Percentiles rank a stretch among this genome's conserved stretches.
Evolutionary conservation across 2,797 vertebrate species (phyloP).

Genomic region (Acanthiza pusilla): DNA sequence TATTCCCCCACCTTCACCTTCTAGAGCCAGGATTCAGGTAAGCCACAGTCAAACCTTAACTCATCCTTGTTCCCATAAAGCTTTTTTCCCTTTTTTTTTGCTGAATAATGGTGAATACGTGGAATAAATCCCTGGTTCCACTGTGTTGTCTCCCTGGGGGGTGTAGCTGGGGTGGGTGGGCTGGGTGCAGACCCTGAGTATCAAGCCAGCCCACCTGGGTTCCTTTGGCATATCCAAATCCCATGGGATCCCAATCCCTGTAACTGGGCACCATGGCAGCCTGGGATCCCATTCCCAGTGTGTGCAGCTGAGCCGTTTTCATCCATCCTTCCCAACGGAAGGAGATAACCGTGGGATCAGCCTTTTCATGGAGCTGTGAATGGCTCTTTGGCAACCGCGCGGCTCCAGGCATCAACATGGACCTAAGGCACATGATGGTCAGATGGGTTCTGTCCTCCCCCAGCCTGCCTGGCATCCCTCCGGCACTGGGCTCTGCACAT

Average conservation of each 20-base stretch:
- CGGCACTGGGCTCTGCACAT: rapidly evolving
- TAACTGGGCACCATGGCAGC: background rate
- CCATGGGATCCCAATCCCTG: background rate
- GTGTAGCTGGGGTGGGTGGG: background rate
- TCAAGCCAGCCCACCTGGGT: background rate
- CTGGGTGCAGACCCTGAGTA: background rate
- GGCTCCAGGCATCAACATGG: slow-evolving; percentile 42
- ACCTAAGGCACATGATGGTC: slow-evolving; percentile 42
- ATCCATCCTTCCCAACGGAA: background rate
- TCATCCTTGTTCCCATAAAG: background rate
- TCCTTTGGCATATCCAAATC: background rate
- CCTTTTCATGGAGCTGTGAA: background rate
- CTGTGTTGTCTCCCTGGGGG: background rate
- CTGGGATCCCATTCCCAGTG: rapidly evolving
- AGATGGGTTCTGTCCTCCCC: background rate
- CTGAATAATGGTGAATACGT: slow-evolving; percentile 11
- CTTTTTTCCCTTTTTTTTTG: background rate
- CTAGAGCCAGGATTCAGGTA: background rate
- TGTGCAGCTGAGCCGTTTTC: background rate
- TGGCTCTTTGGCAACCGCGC: background rate
- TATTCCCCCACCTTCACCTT: background rate
- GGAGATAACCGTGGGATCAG: background rate
- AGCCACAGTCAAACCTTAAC: background rate
- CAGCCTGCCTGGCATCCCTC: background rate
- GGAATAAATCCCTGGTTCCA: background rate